These are phyloP conservation scores for Lanistes nyassanus DNA, from an alignment of 1,140 invertebrate genomes.

Conservation along the genomic window DNA sequence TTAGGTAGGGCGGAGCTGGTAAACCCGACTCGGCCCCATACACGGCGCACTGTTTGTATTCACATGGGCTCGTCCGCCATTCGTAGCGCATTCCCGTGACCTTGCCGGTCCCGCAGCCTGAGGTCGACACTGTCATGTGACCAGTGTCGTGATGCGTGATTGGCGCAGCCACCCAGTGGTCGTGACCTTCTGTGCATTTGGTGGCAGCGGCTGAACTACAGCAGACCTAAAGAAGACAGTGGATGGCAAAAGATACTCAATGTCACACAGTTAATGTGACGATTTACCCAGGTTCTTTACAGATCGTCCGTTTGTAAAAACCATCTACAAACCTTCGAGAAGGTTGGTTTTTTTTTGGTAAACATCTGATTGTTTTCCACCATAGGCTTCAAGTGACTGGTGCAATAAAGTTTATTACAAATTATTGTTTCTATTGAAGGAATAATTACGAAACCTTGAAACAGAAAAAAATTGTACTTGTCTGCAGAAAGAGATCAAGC, in stretches of 20 bases:
- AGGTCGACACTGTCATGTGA: slow-evolving; percentile 30
- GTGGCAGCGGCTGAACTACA: slow-evolving; percentile 28
- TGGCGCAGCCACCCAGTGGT: slow-evolving; percentile 34
- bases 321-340: no score
- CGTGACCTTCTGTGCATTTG: slow-evolving; percentile 9
- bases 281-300: no score
- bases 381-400: no score
- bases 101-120: slow-evolving; percentile 15
- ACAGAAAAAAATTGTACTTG: no score
- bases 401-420: no score
- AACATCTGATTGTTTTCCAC: no score
- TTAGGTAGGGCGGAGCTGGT: slow-evolving; percentile 36
- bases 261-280: no score
- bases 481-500: background rate
- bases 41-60: slow-evolving; percentile 32
- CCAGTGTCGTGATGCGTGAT: slow-evolving; percentile 27
- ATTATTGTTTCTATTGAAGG: no score
- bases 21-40: slow-evolving; percentile 32
- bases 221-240: slow-evolving; percentile 33
- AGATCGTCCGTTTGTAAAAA: no score
- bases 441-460: no score
- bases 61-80: slow-evolving; percentile 42
- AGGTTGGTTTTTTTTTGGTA: no score
- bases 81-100: slow-evolving; percentile 37
- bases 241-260: no score